phyloP scores from a whole-genome alignment of 23 tunicate genomes.

The Oikopleura albicans region DNA sequence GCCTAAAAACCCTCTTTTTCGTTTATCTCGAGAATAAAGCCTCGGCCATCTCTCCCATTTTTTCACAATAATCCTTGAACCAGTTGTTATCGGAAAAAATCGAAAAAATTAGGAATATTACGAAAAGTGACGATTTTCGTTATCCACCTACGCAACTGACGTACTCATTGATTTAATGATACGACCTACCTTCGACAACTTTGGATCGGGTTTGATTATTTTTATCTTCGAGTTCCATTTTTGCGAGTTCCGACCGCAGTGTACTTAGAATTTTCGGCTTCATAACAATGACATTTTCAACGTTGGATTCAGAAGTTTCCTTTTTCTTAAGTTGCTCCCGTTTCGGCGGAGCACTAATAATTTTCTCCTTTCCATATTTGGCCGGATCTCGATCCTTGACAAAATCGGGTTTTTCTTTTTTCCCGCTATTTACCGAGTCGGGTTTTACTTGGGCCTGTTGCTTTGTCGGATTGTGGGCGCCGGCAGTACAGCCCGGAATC shows the following conservation, averaged over 20 bases:
- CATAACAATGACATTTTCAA: neutral
- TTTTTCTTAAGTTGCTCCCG: neutral
- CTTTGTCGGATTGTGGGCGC: neutral
- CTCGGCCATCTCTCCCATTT: neutral
- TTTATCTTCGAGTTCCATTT: neutral
- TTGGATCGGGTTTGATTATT: neutral
- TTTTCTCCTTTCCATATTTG: neutral
- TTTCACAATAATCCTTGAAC: too few relatives aligned
- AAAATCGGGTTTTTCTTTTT: neutral
- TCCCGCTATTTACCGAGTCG: neutral
- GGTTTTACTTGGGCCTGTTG: slow-evolving; percentile 5
- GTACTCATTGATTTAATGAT: too few relatives aligned
- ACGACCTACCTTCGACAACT: neutral
- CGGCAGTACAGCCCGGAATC: slow-evolving; percentile 30
- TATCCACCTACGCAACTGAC: too few relatives aligned
- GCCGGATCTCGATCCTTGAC: neutral
- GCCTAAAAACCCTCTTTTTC: too few relatives aligned
- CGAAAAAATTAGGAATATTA: too few relatives aligned
- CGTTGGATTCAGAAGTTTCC: neutral
- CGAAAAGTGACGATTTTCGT: too few relatives aligned
- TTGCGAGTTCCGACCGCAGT: neutral
- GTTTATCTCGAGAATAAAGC: neutral
- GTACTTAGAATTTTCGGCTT: neutral
- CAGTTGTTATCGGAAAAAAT: too few relatives aligned
- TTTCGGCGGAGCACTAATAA: neutral